Conservation (phyloP, 2,888 invertebrate species). For the Drosophila meridionalis region DNA sequence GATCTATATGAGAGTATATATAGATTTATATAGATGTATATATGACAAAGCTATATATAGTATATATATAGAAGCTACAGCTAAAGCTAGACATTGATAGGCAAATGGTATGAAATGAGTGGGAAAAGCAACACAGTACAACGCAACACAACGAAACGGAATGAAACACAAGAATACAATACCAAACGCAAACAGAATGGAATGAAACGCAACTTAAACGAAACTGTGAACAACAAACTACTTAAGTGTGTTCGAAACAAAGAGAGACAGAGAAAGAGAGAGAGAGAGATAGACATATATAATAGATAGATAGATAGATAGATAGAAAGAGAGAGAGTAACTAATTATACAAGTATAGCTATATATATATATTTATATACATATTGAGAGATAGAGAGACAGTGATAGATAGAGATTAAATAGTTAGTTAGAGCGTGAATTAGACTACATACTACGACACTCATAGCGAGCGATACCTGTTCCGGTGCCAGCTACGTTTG, state of each 20-base stretch:
- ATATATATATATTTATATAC: conserved; percentile 14
- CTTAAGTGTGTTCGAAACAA: conserved; percentile 13
- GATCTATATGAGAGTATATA: not conserved
- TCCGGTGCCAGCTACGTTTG: conserved; percentile 69
- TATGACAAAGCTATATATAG: not conserved
- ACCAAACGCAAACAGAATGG: conserved; percentile 19
- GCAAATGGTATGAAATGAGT: conserved; percentile 40
- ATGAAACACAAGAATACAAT: conserved; percentile 14
- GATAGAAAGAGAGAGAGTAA: conserved; percentile 24
- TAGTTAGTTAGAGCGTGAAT: conserved; percentile 45
- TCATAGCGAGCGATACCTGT: conserved; percentile 82
- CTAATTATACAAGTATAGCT: conserved; percentile 24
- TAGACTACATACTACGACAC: conserved; percentile 51
- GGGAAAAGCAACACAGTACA: conserved; percentile 11
- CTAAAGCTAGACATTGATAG: conserved; percentile 44
- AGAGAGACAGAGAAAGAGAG: not conserved
- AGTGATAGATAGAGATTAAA: conserved; percentile 26
- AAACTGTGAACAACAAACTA: conserved; percentile 40
- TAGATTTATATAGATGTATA: conserved; percentile 1
- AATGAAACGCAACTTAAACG: conserved; percentile 37
- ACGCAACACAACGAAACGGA: conserved; percentile 7
- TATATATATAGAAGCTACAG: conserved; percentile 29
- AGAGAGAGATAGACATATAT: conserved; percentile 9
- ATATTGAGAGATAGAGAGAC: conserved; percentile 14
- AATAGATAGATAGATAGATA: conserved; percentile 28